phyloP scores from a whole-genome alignment of 2,888 invertebrate species.

The Ellobium chinense region DNA sequence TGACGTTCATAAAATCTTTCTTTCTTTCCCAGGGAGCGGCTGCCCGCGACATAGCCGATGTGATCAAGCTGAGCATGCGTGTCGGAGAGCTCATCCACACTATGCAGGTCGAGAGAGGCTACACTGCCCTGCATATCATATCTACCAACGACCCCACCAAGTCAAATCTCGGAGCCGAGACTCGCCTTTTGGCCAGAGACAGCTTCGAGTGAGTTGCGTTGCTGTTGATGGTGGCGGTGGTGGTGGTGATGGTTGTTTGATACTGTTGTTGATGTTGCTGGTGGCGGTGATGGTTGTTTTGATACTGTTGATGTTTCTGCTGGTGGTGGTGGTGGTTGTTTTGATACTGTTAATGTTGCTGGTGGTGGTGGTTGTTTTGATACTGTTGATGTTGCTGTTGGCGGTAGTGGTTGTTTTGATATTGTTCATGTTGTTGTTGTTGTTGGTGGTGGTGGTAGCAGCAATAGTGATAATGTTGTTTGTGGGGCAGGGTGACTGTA shows the following conservation, averaged over 20 bases:
- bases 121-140: conserved; percentile 69
- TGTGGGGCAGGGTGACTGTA: too few relatives aligned
- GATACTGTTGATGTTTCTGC: background rate
- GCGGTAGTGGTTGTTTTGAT: too few relatives aligned
- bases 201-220: conserved; percentile 55
- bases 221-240: background rate
- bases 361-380: too few relatives aligned
- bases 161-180: conserved; percentile 46
- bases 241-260: background rate
- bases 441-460: too few relatives aligned
- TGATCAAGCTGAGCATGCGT: conserved; percentile 49
- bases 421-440: too few relatives aligned
- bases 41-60: background rate
- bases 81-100: conserved; percentile 55
- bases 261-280: background rate
- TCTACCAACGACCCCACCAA: conserved; percentile 55
- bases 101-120: conserved; percentile 70
- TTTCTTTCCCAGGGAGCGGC: background rate
- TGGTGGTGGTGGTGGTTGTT: background rate
- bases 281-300: too few relatives aligned
- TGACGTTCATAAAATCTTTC: background rate
- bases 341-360: background rate
- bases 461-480: too few relatives aligned
- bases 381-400: too few relatives aligned
- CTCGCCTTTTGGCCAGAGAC: conserved; percentile 56